These are phyloP conservation scores for Neodiprion virginianus DNA, from an alignment of 1,140 invertebrate genomes.

Conservation along the genomic window DNA sequence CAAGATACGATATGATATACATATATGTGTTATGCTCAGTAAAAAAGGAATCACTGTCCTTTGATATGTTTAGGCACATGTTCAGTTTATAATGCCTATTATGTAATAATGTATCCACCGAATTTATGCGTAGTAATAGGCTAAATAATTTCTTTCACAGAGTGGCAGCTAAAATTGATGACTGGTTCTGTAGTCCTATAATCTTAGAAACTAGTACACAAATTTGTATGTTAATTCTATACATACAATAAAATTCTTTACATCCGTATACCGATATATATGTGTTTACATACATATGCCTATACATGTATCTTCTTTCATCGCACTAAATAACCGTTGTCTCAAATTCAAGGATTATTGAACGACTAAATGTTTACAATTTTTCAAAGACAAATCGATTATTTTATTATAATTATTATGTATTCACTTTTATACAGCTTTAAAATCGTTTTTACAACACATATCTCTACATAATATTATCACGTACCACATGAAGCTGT, in stretches of 20 bases:
- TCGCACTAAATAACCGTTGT: too few relatives aligned
- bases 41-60: conserved; percentile 35
- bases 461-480: too few relatives aligned
- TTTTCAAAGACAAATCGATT: too few relatives aligned
- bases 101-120: conserved; percentile 43
- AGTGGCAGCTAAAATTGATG: conserved; percentile 44
- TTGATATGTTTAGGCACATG: conserved; percentile 39
- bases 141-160: conserved; percentile 38
- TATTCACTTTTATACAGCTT: too few relatives aligned
- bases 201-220: conserved; percentile 45
- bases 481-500: too few relatives aligned
- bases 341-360: too few relatives aligned
- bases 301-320: too few relatives aligned
- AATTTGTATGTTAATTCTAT: conserved; percentile 48
- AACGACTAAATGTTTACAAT: too few relatives aligned
- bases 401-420: too few relatives aligned
- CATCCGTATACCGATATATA: too few relatives aligned
- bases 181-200: conserved; percentile 48
- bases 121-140: conserved; percentile 39
- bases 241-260: conserved; percentile 18
- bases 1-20: conserved; percentile 8
- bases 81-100: conserved; percentile 42
- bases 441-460: too few relatives aligned
- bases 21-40: conserved; percentile 39
- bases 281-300: too few relatives aligned